A percentile compares a stretch with the other conserved stretches of the same genome.
phyloP scores from a whole-genome alignment of 1,140 invertebrate species.

The Catajapyx aquilonaris region DNA sequence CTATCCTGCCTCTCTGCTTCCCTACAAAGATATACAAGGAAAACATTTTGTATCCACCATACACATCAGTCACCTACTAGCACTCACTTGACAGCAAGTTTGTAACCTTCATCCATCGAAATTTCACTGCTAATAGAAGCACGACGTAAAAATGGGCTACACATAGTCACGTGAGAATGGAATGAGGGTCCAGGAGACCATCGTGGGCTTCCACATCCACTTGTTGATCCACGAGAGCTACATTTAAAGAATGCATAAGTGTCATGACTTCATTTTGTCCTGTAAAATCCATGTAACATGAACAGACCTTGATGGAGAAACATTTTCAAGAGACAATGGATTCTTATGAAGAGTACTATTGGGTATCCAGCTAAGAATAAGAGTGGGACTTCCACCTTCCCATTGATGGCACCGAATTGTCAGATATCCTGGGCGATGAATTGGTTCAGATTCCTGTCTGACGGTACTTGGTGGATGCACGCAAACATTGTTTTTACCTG shows the following conservation, averaged over 20 bases:
- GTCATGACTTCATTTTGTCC: conserved; percentile 6
- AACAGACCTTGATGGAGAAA: conserved; percentile 8
- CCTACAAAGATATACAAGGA: no score
- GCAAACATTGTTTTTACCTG: conserved; percentile 85
- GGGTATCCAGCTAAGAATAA: conserved; percentile 84
- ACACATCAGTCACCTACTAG: no score
- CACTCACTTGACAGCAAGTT: no score
- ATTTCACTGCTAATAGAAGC: no score
- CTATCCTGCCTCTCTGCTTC: no score
- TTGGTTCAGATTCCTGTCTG: conserved; percentile 51
- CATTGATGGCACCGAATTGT: conserved; percentile 53
- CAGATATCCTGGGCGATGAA: conserved; percentile 80
- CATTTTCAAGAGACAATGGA: conserved; percentile 47
- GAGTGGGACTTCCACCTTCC: conserved; percentile 41
- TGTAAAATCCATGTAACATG: conserved; percentile 11
- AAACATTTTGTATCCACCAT: no score
- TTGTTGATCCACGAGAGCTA: conserved; percentile 3
- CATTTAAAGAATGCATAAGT: conserved; percentile 1
- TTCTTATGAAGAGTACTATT: conserved; percentile 73
- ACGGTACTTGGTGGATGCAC: conserved; percentile 73
- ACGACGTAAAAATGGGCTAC: conserved; percentile 8
- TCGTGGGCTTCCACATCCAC: no score
- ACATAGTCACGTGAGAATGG: conserved; percentile 3
- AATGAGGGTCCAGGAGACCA: conserved; percentile 6
- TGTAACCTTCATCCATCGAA: no score